phyloP scores from a whole-genome alignment of 2,113 vertebrate genomes.

The Astatoreochromis straeleni region DNA sequence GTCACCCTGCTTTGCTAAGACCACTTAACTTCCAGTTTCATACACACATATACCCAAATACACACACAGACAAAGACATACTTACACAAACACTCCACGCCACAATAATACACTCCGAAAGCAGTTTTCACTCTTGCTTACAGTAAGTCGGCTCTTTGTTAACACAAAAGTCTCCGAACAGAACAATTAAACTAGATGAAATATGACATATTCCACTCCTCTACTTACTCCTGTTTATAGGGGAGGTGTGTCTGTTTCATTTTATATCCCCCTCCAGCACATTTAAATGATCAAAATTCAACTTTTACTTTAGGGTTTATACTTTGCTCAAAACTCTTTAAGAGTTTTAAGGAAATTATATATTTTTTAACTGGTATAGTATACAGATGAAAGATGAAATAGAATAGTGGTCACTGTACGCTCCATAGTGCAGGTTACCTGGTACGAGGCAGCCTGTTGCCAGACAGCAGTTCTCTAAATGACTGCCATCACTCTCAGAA shows the following conservation, averaged over 20 bases:
- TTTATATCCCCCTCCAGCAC: neutral
- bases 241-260: neutral
- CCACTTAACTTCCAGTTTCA: constrained; percentile 43
- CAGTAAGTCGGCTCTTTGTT: neutral
- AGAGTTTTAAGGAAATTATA: neutral
- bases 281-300: neutral
- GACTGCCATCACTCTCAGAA: neutral
- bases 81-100: neutral
- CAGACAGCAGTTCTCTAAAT: neutral
- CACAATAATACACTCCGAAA: neutral
- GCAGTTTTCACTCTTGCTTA: neutral
- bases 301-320: neutral
- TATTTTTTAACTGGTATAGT: neutral
- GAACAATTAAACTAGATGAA: neutral
- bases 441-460: neutral
- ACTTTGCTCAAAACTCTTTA: neutral
- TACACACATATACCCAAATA: neutral
- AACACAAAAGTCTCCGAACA: neutral
- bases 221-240: neutral
- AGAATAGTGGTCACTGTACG: neutral
- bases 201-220: neutral
- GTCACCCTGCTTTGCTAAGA: constrained; percentile 16
- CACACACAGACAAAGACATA: neutral
- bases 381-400: neutral
- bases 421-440: neutral